Evolutionary conservation across 2,113 vertebrate species (phyloP).

Genomic region (Lutjanus erythropterus): DNA sequence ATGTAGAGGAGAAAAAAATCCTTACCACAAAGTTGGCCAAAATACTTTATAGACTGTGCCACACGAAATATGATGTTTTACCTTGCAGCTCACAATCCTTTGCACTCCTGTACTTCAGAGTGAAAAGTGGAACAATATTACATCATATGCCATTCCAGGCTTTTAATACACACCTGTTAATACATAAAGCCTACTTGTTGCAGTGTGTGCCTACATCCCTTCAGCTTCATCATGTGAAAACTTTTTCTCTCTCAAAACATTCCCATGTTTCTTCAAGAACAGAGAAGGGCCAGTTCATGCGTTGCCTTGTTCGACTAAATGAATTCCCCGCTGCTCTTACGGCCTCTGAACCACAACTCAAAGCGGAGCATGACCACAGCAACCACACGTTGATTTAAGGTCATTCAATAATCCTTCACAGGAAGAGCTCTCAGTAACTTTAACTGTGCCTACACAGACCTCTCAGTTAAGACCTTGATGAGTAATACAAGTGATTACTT

Average conservation of each 20-base stretch:
- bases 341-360: slow-evolving; percentile 57
- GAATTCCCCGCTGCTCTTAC: slow-evolving; percentile 46
- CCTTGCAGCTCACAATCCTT: slow-evolving; percentile 58
- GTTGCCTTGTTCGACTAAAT: slow-evolving; percentile 45
- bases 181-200: slow-evolving; percentile 71
- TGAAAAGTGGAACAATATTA: slow-evolving; percentile 77
- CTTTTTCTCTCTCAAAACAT: slow-evolving; percentile 52
- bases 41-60: slow-evolving; percentile 68
- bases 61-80: slow-evolving; percentile 73
- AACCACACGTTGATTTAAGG: slow-evolving; percentile 66
- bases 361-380: slow-evolving; percentile 62
- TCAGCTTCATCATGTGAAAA: slow-evolving; percentile 48
- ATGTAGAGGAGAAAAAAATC: slow-evolving; percentile 57
- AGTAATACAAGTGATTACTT: slow-evolving; percentile 54
- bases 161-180: slow-evolving; percentile 81
- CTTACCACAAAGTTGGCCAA: slow-evolving; percentile 58
- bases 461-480: slow-evolving; percentile 20
- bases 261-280: slow-evolving; percentile 52
- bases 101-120: slow-evolving; percentile 46
- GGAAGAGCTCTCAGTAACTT: slow-evolving; percentile 41
- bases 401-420: slow-evolving; percentile 65
- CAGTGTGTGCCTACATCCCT: slow-evolving; percentile 50
- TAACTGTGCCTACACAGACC: slow-evolving; percentile 24
- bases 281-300: slow-evolving; percentile 30
- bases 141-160: slow-evolving; percentile 73